Evolutionary conservation across 2,888 invertebrate species (phyloP).

Genomic region (Troides oblongomaculatus): DNA sequence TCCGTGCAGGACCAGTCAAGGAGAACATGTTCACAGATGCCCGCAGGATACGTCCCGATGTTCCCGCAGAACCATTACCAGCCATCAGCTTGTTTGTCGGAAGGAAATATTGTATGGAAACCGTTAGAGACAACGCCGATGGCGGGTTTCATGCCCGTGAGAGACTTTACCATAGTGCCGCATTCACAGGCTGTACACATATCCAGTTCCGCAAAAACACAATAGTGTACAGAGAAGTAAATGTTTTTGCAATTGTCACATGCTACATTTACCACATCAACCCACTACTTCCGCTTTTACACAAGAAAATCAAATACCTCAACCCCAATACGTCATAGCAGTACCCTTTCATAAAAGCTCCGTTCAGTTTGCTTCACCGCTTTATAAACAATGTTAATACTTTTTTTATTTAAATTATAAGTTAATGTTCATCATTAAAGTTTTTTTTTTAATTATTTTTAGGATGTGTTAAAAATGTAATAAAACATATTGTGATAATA

Average conservation of each 20-base stretch:
- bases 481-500: not conserved
- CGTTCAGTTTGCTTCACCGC: slow-evolving; percentile 7
- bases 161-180: slow-evolving; percentile 5
- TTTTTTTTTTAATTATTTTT: not conserved
- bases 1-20: slow-evolving; percentile 12
- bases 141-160: slow-evolving; percentile 38
- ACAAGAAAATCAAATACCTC: slow-evolving; percentile 35
- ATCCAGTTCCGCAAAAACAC: slow-evolving; percentile 29
- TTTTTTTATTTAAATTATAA: not conserved
- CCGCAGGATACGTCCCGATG: slow-evolving; percentile 33
- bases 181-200: slow-evolving; percentile 6
- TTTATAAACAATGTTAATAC: slow-evolving; percentile 1
- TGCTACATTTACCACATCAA: slow-evolving; percentile 23
- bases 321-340: slow-evolving; percentile 50
- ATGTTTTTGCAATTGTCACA: slow-evolving; percentile 56
- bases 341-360: slow-evolving; percentile 36
- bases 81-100: slow-evolving; percentile 41
- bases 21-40: slow-evolving; percentile 17
- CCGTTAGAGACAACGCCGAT: slow-evolving; percentile 42
- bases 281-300: slow-evolving; percentile 28
- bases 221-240: slow-evolving; percentile 33
- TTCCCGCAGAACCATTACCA: slow-evolving; percentile 45
- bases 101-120: slow-evolving; percentile 54
- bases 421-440: not conserved
- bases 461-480: not conserved